phyloP scores from a whole-genome alignment of 2,888 invertebrate species.

The Cordilura impudica region DNA sequence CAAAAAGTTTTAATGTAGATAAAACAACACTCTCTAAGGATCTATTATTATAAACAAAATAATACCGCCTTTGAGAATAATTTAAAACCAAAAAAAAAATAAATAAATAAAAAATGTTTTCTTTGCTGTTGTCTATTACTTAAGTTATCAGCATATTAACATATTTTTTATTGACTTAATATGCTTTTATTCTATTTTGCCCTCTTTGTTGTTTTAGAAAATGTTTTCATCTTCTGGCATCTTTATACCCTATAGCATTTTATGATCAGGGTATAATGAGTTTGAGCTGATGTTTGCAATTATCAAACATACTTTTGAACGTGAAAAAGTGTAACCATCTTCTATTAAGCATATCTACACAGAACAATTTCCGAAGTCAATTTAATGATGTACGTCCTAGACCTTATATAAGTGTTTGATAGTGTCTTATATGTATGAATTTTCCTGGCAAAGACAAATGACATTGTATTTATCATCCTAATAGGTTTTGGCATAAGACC shows the following conservation, averaged over 20 bases:
- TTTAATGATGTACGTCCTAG: no score
- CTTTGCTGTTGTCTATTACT: not conserved
- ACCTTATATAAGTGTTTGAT: no score
- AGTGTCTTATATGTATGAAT: no score
- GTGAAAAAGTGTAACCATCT: no score
- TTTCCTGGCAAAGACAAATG: no score
- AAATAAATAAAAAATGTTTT: not conserved
- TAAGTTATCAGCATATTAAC: conserved; percentile 45
- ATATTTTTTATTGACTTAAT: conserved; percentile 37
- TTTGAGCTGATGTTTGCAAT: no score
- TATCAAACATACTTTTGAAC: no score
- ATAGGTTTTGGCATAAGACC: conserved; percentile 14
- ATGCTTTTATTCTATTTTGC: not conserved
- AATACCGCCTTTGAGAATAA: not conserved
- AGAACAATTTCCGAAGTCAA: no score
- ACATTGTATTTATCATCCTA: no score
- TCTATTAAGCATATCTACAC: no score
- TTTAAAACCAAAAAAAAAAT: not conserved
- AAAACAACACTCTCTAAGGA: conserved; percentile 1
- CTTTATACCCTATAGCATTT: no score
- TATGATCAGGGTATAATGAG: no score
- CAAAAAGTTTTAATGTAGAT: conserved; percentile 8
- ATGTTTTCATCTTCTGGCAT: conserved; percentile 23
- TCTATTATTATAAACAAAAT: conserved; percentile 12
- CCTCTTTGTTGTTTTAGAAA: not conserved